Evolutionary conservation across 1,140 invertebrate genomes (phyloP).

Genomic region (Idris sp.): DNA sequence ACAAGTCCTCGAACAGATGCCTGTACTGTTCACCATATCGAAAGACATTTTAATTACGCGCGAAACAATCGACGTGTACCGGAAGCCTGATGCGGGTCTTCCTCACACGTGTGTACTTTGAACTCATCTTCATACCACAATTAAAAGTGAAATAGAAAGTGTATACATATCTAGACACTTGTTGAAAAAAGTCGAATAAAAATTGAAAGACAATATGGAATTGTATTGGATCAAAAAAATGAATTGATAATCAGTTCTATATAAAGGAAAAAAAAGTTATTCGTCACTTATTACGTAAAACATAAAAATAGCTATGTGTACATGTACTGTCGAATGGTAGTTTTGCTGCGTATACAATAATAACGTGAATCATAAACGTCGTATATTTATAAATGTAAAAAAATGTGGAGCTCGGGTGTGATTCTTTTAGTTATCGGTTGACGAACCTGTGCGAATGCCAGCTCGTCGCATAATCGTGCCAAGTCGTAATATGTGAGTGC

Average conservation of each 20-base stretch:
- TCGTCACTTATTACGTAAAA: slow-evolving; percentile 20
- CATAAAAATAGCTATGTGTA: slow-evolving; percentile 31
- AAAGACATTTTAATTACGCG: slow-evolving; percentile 65
- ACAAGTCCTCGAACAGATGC: slow-evolving; percentile 70
- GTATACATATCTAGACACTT: too few relatives aligned
- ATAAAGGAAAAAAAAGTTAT: slow-evolving; percentile 9
- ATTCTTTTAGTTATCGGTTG: slow-evolving; percentile 63
- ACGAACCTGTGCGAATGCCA: slow-evolving; percentile 62
- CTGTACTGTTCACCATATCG: slow-evolving; percentile 62
- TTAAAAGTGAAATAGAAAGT: too few relatives aligned
- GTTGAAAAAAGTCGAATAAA: neutral
- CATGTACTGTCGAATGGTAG: slow-evolving; percentile 24
- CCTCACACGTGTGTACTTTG: slow-evolving; percentile 64
- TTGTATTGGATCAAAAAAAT: neutral
- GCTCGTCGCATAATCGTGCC: slow-evolving; percentile 60
- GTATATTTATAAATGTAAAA: slow-evolving; percentile 56
- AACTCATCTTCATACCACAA: slow-evolving; percentile 1
- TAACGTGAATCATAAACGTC: slow-evolving; percentile 52
- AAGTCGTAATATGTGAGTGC: slow-evolving; percentile 62
- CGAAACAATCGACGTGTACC: slow-evolving; percentile 70
- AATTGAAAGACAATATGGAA: neutral
- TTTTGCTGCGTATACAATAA: slow-evolving; percentile 33
- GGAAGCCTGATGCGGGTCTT: slow-evolving; percentile 72
- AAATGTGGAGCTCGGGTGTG: slow-evolving; percentile 45
- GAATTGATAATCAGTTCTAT: too few relatives aligned